Evolutionary conservation across 2,888 invertebrate genomes (phyloP).

Genomic region (Creontiades dilutus): DNA sequence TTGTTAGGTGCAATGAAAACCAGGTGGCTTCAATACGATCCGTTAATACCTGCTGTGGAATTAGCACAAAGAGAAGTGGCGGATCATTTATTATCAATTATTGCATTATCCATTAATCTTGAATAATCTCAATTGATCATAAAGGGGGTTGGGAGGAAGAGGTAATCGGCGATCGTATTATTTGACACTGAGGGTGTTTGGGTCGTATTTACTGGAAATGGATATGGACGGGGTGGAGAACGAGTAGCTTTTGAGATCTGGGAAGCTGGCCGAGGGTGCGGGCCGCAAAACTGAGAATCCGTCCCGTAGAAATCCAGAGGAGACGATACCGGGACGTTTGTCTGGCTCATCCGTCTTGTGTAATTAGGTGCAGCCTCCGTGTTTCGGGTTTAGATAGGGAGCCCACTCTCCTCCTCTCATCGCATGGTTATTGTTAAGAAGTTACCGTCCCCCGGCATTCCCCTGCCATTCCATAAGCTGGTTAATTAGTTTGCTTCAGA

Average conservation of each 20-base stretch:
- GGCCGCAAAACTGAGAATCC: not conserved
- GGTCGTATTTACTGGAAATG: not conserved
- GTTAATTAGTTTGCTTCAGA: constrained; percentile 61
- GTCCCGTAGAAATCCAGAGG: not conserved
- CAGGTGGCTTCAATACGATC: not conserved
- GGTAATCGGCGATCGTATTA: not conserved
- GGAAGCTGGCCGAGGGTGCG: too few relatives aligned
- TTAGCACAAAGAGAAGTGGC: not conserved
- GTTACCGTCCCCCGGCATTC: constrained; percentile 25
- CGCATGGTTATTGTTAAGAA: constrained; percentile 59
- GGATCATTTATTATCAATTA: constrained; percentile 10
- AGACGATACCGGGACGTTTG: constrained; percentile 3
- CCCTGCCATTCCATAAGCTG: constrained; percentile 3
- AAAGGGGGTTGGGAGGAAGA: not conserved
- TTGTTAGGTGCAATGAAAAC: not conserved
- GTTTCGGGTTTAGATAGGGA: constrained; percentile 7
- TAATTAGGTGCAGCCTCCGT: constrained; percentile 48
- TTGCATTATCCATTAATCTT: not conserved
- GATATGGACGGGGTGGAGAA: not conserved
- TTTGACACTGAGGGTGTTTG: not conserved
- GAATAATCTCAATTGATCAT: not conserved
- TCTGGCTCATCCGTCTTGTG: constrained; percentile 48
- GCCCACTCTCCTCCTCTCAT: not conserved
- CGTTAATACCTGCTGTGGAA: not conserved
- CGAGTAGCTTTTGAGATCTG: too few relatives aligned